Evolutionary conservation across 2,113 vertebrate species (phyloP).

Genomic region (Petaurus breviceps): DNA sequence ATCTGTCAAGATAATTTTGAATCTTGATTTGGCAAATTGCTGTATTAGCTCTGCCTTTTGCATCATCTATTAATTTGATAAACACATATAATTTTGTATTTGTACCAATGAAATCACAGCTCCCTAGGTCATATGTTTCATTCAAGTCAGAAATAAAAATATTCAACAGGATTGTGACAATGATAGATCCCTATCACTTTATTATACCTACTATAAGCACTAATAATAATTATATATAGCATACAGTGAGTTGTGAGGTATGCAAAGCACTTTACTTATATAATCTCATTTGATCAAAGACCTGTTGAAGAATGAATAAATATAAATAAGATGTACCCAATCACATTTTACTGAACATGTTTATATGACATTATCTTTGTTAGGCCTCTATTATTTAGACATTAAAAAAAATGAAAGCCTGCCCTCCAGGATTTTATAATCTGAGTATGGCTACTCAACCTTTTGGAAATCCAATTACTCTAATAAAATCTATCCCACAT

Average conservation of each 20-base stretch:
- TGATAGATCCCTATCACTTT: neutral
- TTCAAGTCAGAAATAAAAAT: neutral
- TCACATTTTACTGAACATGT: no score
- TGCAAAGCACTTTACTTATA: no score
- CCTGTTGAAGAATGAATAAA: no score
- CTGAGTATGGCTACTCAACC: no score
- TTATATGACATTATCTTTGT: no score
- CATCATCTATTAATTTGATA: neutral
- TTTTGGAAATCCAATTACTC: no score
- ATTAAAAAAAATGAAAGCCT: no score
- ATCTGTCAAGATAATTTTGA: neutral
- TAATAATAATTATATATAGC: neutral
- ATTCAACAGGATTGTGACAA: neutral
- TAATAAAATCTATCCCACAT: no score
- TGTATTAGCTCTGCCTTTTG: neutral
- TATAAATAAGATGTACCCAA: no score
- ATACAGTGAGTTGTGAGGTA: neutral
- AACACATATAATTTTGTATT: neutral
- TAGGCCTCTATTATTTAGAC: no score
- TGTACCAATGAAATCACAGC: neutral
- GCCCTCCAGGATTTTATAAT: no score
- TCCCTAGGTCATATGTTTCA: neutral
- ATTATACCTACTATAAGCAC: neutral
- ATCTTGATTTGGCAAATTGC: neutral
- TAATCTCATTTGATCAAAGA: no score